Evolutionary conservation across 2,888 invertebrate genomes (phyloP).

Genomic region (Pseudococcus viburni): DNA sequence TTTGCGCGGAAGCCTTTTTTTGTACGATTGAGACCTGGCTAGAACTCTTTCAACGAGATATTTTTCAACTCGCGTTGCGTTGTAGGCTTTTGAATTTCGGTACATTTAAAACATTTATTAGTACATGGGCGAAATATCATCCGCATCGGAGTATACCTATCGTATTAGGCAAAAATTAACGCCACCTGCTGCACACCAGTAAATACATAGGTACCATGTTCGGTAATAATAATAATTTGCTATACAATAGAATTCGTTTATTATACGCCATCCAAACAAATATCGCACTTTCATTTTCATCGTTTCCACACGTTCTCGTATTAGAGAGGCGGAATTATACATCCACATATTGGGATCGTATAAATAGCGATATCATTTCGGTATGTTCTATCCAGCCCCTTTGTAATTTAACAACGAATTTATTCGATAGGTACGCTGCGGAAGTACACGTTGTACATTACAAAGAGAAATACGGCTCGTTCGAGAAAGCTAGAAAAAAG

Average conservation of each 20-base stretch:
- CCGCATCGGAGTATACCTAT: background rate
- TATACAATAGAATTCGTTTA: constrained; percentile 44
- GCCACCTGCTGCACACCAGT: constrained; percentile 31
- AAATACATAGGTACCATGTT: background rate
- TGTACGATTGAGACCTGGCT: too few relatives aligned
- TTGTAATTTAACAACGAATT: background rate
- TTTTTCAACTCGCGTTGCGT: background rate
- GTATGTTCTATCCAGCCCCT: background rate
- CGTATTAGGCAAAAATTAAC: constrained; percentile 37
- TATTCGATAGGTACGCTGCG: constrained; percentile 77
- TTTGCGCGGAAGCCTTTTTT: too few relatives aligned
- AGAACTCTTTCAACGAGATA: background rate
- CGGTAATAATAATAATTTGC: constrained; percentile 42
- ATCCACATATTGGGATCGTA: background rate
- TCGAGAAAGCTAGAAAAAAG: constrained; percentile 78
- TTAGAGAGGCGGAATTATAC: background rate
- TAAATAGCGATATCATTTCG: background rate
- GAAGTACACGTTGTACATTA: constrained; percentile 87
- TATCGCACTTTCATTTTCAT: constrained; percentile 51
- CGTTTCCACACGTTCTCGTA: background rate
- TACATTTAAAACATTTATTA: constrained; percentile 14
- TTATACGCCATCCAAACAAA: background rate
- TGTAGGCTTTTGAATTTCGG: background rate
- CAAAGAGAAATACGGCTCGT: constrained; percentile 79
- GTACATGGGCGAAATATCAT: constrained; percentile 5